Percentiles rank a stretch among this genome's conserved stretches.
Conservation (phyloP, 2,888 invertebrate genomes). For the Omphaloscelis lunosa region DNA sequence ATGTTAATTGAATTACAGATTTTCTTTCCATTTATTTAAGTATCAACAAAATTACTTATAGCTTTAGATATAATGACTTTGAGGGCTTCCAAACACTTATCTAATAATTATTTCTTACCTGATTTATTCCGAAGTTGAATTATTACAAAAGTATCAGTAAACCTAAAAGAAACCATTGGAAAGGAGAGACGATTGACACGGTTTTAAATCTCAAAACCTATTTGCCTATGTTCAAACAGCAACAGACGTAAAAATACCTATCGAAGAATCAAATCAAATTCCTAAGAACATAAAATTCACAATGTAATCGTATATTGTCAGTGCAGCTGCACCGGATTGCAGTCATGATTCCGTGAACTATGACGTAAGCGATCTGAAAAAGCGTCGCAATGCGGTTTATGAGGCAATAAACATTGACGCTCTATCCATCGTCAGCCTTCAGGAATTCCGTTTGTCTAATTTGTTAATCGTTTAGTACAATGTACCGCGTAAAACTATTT, state of each 20-base stretch:
- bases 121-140: too few species aligned
- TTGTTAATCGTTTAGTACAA: conserved; percentile 66
- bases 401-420: conserved; percentile 46
- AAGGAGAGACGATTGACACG: not conserved
- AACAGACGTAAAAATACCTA: conserved; percentile 6
- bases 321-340: conserved; percentile 19
- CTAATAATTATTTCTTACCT: too few species aligned
- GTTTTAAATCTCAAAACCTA: not conserved
- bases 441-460: conserved; percentile 60
- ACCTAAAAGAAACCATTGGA: too few species aligned
- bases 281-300: conserved; percentile 14
- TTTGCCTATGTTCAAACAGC: not conserved
- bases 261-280: not conserved
- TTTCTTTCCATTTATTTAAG: too few species aligned
- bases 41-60: too few species aligned
- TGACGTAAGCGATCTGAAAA: conserved; percentile 51
- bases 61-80: too few species aligned
- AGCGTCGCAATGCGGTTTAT: conserved; percentile 59
- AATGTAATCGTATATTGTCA: conserved; percentile 18
- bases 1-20: too few species aligned
- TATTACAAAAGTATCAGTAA: too few species aligned
- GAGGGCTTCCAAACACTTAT: too few species aligned
- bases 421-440: conserved; percentile 34
- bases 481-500: conserved; percentile 62
- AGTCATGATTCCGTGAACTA: not conserved